phyloP scores from a whole-genome alignment of 2,113 vertebrate species.

The Ia io region DNA sequence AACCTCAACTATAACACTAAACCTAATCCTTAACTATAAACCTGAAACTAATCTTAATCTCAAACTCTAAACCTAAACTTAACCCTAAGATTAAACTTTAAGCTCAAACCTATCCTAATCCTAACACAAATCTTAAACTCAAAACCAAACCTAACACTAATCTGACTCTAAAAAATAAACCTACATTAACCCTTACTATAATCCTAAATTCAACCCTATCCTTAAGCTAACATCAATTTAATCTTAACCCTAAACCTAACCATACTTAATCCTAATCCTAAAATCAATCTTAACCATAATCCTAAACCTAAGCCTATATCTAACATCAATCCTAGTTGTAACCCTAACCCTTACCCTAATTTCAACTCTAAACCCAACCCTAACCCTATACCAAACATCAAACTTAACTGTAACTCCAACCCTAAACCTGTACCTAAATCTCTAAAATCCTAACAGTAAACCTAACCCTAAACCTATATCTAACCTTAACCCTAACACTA shows the following conservation, averaged over 20 bases:
- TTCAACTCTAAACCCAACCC: background rate
- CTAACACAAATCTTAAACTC: background rate
- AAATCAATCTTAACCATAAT: background rate
- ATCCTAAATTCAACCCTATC: background rate
- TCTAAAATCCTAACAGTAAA: background rate
- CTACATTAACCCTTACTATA: background rate
- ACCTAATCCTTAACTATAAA: background rate
- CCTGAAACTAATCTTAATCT: background rate
- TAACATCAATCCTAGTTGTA: background rate
- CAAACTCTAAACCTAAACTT: background rate
- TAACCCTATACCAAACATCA: background rate
- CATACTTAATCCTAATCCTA: background rate
- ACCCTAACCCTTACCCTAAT: background rate
- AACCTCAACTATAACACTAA: background rate
- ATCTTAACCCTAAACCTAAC: background rate
- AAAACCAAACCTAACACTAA: background rate
- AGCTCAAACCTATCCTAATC: background rate
- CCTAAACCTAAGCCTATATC: background rate
- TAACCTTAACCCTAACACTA: background rate
- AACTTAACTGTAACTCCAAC: background rate
- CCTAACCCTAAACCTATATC: background rate
- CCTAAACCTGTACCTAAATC: background rate
- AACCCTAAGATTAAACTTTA: background rate
- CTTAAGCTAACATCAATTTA: background rate
- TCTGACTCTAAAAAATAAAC: background rate